Percentiles rank a stretch among this genome's conserved stretches.
Conservation (phyloP, 2,797 vertebrate species). For the Darevskia mixta region DNA sequence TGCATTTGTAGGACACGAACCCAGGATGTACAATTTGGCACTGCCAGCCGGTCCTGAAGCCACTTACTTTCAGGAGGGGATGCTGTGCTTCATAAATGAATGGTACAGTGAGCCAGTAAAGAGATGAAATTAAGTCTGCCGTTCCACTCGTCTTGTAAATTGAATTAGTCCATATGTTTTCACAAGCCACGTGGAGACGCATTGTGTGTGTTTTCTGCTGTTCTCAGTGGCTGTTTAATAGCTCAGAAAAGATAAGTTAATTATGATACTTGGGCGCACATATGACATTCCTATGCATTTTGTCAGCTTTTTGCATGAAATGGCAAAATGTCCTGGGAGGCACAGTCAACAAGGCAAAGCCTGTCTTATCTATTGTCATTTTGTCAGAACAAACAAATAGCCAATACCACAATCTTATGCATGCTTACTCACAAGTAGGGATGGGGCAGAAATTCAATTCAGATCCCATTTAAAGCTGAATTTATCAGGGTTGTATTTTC, state of each 20-base stretch:
- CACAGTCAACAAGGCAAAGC: constrained; percentile 36
- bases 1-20: constrained; percentile 6
- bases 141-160: constrained; percentile 38
- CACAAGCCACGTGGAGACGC: constrained; percentile 36
- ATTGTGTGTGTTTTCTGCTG: constrained; percentile 49
- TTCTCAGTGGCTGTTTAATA: constrained; percentile 58
- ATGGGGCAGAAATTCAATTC: no score
- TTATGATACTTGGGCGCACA: constrained; percentile 51
- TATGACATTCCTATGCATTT: constrained; percentile 42
- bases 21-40: background rate
- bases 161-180: constrained; percentile 26
- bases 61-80: constrained; percentile 1
- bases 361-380: constrained; percentile 28
- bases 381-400: constrained; percentile 23
- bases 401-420: background rate
- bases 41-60: constrained; percentile 14
- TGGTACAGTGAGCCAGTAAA: background rate
- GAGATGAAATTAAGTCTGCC: background rate
- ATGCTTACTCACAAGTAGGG: background rate
- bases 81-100: constrained; percentile 16
- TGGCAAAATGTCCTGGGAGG: constrained; percentile 30
- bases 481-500: no score
- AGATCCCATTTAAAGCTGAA: no score
- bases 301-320: constrained; percentile 58
- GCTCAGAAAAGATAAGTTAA: constrained; percentile 61